Conservation (phyloP, 2,113 vertebrate species). For the Chelonoidis abingdonii region DNA sequence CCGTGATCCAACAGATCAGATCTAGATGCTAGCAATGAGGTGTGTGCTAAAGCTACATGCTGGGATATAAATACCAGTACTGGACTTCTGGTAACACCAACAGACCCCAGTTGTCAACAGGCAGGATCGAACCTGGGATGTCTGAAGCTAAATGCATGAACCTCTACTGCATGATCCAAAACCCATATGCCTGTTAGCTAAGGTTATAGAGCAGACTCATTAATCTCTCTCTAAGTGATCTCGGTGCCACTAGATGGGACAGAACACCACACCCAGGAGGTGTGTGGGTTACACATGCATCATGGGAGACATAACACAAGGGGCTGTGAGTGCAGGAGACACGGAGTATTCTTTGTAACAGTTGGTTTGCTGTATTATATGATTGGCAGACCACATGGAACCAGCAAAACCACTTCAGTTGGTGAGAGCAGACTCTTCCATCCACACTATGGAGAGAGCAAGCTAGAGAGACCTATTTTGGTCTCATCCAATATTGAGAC, state of each 20-base stretch:
- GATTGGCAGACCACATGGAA: not conserved
- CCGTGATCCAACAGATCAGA: not conserved
- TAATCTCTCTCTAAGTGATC: too few species aligned
- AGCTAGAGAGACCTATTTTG: not conserved
- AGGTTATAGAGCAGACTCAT: too few species aligned
- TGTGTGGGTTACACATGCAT: not conserved
- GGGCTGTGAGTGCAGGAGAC: not conserved
- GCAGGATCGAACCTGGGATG: too few species aligned
- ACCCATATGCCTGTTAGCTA: too few species aligned
- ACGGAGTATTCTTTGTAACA: not conserved
- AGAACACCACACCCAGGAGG: too few species aligned
- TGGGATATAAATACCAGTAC: not conserved
- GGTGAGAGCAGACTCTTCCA: not conserved
- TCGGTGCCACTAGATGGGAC: too few species aligned
- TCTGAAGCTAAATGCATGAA: too few species aligned
- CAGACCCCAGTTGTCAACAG: too few species aligned
- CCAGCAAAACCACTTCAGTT: not conserved
- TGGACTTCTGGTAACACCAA: not conserved
- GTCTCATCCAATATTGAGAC: not conserved
- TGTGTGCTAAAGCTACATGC: not conserved
- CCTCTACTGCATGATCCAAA: too few species aligned
- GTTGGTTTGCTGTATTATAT: not conserved
- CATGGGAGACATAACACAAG: not conserved
- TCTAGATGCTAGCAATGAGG: not conserved
- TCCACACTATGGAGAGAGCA: not conserved